phyloP scores from a whole-genome alignment of 2,113 vertebrate genomes.

The Macrotus californicus region DNA sequence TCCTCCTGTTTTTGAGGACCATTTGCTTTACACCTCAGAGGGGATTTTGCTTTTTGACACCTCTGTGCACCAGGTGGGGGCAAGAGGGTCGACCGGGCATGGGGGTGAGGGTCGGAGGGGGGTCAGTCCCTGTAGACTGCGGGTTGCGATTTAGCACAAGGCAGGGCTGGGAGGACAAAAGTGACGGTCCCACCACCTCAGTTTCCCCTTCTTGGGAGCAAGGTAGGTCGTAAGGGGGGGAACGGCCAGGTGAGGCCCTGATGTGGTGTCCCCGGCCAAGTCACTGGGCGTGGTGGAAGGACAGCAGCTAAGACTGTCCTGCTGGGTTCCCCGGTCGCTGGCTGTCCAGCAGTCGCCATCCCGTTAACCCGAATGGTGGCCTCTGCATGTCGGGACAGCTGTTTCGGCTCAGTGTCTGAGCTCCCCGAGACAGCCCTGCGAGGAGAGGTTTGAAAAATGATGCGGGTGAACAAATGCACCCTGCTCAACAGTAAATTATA shows the following conservation, averaged over 20 bases:
- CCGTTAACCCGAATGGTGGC: slow-evolving; percentile 2
- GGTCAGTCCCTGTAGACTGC: background rate
- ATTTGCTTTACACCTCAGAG: no score
- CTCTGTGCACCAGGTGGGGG: background rate
- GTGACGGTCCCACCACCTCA: background rate
- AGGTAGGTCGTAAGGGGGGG: background rate
- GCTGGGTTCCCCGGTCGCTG: background rate
- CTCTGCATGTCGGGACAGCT: background rate
- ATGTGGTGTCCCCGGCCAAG: background rate
- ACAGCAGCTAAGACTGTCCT: background rate
- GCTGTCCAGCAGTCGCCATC: background rate
- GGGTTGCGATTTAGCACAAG: background rate
- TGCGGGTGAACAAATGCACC: slow-evolving; percentile 29
- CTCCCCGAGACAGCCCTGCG: slow-evolving; percentile 2
- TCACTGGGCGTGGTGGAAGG: background rate
- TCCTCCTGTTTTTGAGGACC: background rate
- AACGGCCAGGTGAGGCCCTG: background rate
- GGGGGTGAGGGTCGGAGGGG: background rate
- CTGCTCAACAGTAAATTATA: slow-evolving; percentile 57
- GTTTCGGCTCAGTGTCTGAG: background rate
- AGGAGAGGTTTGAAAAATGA: slow-evolving; percentile 7
- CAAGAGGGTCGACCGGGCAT: background rate
- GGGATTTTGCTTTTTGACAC: background rate
- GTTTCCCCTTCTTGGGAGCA: background rate
- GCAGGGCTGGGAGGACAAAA: background rate